Evolutionary conservation across 1,140 invertebrate genomes (phyloP).

Genomic region (Nasonia giraulti): DNA sequence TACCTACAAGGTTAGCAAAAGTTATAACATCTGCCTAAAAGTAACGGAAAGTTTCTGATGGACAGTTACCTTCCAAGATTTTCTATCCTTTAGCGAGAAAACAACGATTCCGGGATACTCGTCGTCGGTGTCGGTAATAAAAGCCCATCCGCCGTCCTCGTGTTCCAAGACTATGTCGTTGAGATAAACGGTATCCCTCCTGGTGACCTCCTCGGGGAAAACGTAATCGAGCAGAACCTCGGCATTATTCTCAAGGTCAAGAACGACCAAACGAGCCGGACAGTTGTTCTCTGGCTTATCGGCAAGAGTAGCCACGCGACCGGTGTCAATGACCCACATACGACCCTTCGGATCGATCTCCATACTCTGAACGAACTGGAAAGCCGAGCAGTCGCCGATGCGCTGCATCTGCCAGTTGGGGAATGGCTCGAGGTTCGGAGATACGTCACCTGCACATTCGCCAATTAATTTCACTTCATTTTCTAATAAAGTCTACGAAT

Average conservation of each 20-base stretch:
- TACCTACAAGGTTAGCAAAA: neutral
- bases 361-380: slow-evolving; percentile 81
- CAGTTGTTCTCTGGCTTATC: slow-evolving; percentile 71
- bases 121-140: slow-evolving; percentile 79
- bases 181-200: slow-evolving; percentile 74
- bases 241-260: slow-evolving; percentile 77
- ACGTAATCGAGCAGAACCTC: slow-evolving; percentile 61
- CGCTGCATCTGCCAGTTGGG: slow-evolving; percentile 79
- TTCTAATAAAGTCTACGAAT: neutral
- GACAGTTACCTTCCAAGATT: slow-evolving; percentile 76
- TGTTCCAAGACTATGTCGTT: slow-evolving; percentile 80
- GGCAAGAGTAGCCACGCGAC: slow-evolving; percentile 73
- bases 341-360: slow-evolving; percentile 79
- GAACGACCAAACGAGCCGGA: slow-evolving; percentile 78
- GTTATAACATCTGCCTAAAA: neutral
- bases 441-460: neutral
- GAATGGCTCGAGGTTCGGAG: slow-evolving; percentile 73
- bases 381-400: slow-evolving; percentile 74
- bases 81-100: slow-evolving; percentile 75
- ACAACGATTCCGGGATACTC: slow-evolving; percentile 80
- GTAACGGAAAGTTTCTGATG: neutral
- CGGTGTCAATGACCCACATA: slow-evolving; percentile 81
- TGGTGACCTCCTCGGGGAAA: slow-evolving; percentile 73
- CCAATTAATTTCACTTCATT: neutral
- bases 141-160: slow-evolving; percentile 77